Evolutionary conservation across 2,113 vertebrate genomes (phyloP), one percentile per base, ranked within the genome.

Genomic region (Pelecanus crispus): DNA sequence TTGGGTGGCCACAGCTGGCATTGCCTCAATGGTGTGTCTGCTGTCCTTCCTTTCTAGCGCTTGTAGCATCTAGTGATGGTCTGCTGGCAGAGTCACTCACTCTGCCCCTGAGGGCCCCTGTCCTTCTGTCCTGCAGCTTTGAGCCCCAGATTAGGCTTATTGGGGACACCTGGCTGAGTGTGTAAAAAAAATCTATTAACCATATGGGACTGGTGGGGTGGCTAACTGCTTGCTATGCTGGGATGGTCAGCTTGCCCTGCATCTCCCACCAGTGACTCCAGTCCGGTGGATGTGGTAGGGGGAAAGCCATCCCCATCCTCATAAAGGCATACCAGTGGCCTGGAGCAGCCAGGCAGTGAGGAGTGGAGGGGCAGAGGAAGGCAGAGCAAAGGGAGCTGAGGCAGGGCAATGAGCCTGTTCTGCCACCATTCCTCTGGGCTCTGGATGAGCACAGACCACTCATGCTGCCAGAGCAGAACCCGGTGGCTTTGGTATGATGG

Each of bases 351-450:
- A 4, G 38, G 24, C 52, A n/a, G 66, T 1, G 18, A 65, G 40
- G 52, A 75, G 11, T 14, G 47, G 42, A n/a, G 25, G 5, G 42
- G 22, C 29, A 34, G 75, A 38, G 14, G 38, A 18, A 19, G 36
- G 52, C 53, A 83, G 59, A 68, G 36, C 14, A 24, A 24, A 24
- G 36, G 49, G 9, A 83, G 49, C 1, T 4, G 32, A 34, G 17
- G n/a, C 44, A 84, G 56, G 22, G 29, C 0, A 12, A 24, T 6
- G 40, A 73, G 6, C 44, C 19, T 9, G 28, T 58, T 56, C 16
- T 53, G 4, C 11, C 20, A 0, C 49, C 0, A 1, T 7, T 62
- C 17, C 47, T 47, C 38, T 0, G 1, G 11, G 29, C n/a, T 32
- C 61, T 17, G 70, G 5, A 44, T 0, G 5, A 10, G 81, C 55